These are phyloP conservation scores for Phylloscopus whistleri DNA, from an alignment of 2,113 vertebrate species.

Conservation along the genomic window DNA sequence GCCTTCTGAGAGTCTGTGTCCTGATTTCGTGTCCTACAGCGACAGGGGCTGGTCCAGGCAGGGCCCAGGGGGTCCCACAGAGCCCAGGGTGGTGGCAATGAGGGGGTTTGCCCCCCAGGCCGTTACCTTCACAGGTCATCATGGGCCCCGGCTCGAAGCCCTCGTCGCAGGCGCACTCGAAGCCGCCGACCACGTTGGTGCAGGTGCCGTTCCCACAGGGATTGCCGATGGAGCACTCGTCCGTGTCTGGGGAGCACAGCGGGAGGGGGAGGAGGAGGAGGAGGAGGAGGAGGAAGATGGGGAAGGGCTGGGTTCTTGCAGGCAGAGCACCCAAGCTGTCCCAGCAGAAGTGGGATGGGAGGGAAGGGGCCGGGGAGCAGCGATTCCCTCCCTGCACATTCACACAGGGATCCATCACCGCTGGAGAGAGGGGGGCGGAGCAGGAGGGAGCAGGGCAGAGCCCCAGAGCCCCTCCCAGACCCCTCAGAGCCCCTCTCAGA, in stretches of 20 bases:
- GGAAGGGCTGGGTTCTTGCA: background rate
- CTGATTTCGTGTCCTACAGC: no score
- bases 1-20: no score
- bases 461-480: no score
- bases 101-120: background rate
- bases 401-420: fast-evolving
- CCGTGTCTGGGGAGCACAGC: conserved; percentile 76
- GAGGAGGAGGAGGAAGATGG: background rate
- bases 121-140: conserved; percentile 90
- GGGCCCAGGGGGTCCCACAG: background rate
- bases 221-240: conserved; percentile 90
- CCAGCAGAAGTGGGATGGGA: background rate
- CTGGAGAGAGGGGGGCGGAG: fast-evolving
- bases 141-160: conserved; percentile 91
- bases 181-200: conserved; percentile 89
- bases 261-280: background rate
- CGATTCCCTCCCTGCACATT: background rate
- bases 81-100: background rate
- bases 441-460: background rate
- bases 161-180: conserved; percentile 87
- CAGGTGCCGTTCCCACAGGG: conserved; percentile 93
- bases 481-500: no score
- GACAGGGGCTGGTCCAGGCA: background rate
- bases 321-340: background rate
- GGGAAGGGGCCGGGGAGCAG: background rate